Conservation (phyloP, 2,888 invertebrate species). For the Flabesymbios commensalis region DNA sequence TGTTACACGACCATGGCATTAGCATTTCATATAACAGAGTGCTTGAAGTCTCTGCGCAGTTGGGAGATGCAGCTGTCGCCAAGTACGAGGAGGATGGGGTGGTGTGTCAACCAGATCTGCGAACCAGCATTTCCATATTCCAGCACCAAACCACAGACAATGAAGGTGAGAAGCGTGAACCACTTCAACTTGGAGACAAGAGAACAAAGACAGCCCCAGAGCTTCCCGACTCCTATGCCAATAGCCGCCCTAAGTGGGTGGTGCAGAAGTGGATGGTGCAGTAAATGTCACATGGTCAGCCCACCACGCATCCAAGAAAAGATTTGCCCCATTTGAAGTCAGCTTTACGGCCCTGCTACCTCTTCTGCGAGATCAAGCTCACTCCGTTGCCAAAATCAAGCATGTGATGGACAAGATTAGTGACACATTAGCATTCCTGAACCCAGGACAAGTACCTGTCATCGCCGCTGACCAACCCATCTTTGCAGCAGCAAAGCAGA, state of each 20-base stretch:
- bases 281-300: conserved; percentile 17
- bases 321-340: not conserved
- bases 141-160: conserved; percentile 26
- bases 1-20: conserved; percentile 30
- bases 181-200: not conserved
- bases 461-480: conserved; percentile 42
- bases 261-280: conserved; percentile 4
- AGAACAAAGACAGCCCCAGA: conserved; percentile 22
- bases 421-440: conserved; percentile 26
- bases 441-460: conserved; percentile 43
- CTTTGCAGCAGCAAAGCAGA: conserved; percentile 42
- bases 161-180: conserved; percentile 13
- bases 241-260: conserved; percentile 21
- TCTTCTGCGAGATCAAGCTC: conserved; percentile 11
- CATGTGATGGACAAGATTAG: conserved; percentile 23
- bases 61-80: conserved; percentile 22
- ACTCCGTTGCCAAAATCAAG: conserved; percentile 20
- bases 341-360: conserved; percentile 18
- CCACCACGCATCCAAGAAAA: conserved; percentile 16
- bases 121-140: conserved; percentile 33
- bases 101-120: conserved; percentile 22
- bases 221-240: conserved; percentile 27
- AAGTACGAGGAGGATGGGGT: conserved; percentile 21
- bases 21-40: conserved; percentile 38
- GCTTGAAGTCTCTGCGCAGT: conserved; percentile 32